Evolutionary conservation across 2,113 vertebrate species (phyloP).

Genomic region (Carlito syrichta): DNA sequence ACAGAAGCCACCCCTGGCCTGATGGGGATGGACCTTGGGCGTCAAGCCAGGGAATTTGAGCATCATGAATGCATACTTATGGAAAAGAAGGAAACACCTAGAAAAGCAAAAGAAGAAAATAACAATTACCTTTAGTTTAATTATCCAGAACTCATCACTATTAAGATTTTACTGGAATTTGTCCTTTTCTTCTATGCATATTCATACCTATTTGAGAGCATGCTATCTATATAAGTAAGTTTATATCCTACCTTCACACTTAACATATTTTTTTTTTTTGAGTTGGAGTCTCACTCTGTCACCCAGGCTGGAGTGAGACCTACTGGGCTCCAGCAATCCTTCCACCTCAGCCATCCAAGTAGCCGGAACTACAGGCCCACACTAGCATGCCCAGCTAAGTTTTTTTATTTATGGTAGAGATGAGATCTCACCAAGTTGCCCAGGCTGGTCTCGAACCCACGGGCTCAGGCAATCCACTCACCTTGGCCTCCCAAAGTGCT

Average conservation of each 20-base stretch:
- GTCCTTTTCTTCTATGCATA: neutral
- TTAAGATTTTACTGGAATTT: conserved; percentile 18
- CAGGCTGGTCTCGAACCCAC: too few relatives aligned
- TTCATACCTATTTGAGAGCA: neutral
- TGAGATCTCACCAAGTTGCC: too few relatives aligned
- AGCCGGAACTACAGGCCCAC: too few relatives aligned
- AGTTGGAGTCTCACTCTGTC: too few relatives aligned
- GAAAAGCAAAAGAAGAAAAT: conserved; percentile 28
- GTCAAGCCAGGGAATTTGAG: neutral
- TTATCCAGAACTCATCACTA: neutral
- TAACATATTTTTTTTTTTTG: too few relatives aligned
- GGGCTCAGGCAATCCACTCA: too few relatives aligned
- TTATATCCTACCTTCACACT: neutral
- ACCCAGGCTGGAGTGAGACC: neutral
- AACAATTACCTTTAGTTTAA: neutral
- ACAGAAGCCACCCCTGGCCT: neutral
- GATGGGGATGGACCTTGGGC: neutral
- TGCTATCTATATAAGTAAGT: neutral
- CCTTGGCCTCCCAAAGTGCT: too few relatives aligned
- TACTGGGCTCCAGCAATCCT: too few relatives aligned
- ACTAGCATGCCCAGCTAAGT: too few relatives aligned
- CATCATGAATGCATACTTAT: neutral
- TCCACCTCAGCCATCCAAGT: too few relatives aligned
- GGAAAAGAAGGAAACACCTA: conserved; percentile 17
- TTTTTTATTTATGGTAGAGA: too few relatives aligned